Evolutionary conservation across 2,888 invertebrate species (phyloP).

Genomic region (Lagria hirta): DNA sequence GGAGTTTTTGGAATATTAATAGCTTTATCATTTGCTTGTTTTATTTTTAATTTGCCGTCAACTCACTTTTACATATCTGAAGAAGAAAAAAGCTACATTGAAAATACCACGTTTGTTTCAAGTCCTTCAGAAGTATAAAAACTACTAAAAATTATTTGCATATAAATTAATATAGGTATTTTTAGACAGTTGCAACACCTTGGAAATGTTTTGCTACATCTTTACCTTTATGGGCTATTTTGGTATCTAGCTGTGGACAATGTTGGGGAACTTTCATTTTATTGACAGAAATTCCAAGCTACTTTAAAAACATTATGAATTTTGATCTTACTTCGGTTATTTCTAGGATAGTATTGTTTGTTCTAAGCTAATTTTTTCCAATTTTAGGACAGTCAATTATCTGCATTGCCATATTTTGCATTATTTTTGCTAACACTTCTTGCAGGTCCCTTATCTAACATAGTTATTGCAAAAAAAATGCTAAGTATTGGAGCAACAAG

Average conservation of each 20-base stretch:
- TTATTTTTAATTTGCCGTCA: constrained; percentile 68
- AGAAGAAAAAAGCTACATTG: constrained; percentile 68
- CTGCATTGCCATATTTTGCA: constrained; percentile 71
- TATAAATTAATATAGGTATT: not conserved
- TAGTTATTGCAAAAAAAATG: constrained; percentile 55
- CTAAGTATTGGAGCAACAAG: constrained; percentile 56
- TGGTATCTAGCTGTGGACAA: constrained; percentile 72
- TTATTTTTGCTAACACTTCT: constrained; percentile 56
- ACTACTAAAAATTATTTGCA: constrained; percentile 5
- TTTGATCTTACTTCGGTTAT: constrained; percentile 70
- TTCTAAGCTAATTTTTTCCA: constrained; percentile 55
- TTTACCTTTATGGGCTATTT: constrained; percentile 72
- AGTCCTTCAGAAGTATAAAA: too few species aligned
- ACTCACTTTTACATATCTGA: constrained; percentile 61
- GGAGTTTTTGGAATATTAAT: constrained; percentile 66
- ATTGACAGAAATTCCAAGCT: constrained; percentile 80
- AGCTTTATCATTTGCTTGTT: constrained; percentile 61
- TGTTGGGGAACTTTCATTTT: constrained; percentile 84
- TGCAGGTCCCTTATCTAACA: constrained; percentile 70
- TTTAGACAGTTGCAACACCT: constrained; percentile 59
- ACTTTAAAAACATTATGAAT: constrained; percentile 71
- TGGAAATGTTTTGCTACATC: constrained; percentile 75
- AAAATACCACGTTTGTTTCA: constrained; percentile 42
- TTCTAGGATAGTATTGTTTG: too few species aligned
- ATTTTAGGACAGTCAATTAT: constrained; percentile 65